Evolutionary conservation across 2,797 vertebrate species (phyloP).

Genomic region (Poecile montanus): DNA sequence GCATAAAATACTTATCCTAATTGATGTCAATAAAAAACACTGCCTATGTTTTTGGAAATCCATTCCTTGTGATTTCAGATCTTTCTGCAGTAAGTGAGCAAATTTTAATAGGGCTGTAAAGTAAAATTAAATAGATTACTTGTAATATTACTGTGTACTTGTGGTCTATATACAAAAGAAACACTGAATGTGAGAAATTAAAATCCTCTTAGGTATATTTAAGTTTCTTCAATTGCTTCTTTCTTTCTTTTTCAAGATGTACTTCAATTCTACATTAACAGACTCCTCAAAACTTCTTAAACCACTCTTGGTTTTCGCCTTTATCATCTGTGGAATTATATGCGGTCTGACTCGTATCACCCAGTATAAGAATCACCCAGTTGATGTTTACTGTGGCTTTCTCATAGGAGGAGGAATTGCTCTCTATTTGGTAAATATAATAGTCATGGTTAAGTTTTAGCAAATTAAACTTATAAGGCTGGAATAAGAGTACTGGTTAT

Average conservation of each 20-base stretch:
- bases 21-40: neutral
- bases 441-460: neutral
- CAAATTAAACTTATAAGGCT: neutral
- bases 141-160: neutral
- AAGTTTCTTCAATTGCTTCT: constrained; percentile 23
- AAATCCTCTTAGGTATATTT: neutral
- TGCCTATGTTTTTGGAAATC: neutral
- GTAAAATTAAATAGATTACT: neutral
- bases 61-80: neutral
- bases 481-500: neutral
- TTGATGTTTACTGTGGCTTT: constrained; percentile 96
- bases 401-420: constrained; percentile 94
- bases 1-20: constrained; percentile 2
- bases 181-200: neutral
- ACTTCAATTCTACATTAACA: constrained; percentile 96
- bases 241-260: constrained; percentile 86
- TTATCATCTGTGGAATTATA: constrained; percentile 94
- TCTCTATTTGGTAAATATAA: constrained; percentile 89
- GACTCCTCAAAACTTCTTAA: constrained; percentile 98
- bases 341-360: constrained; percentile 97
- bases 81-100: neutral
- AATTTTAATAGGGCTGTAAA: neutral
- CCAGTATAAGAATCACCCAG: constrained; percentile 96
- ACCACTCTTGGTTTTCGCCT: constrained; percentile 94
- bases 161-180: neutral